phyloP scores from a whole-genome alignment of 2,888 invertebrate species.

The Temnothorax rugatulus region DNA sequence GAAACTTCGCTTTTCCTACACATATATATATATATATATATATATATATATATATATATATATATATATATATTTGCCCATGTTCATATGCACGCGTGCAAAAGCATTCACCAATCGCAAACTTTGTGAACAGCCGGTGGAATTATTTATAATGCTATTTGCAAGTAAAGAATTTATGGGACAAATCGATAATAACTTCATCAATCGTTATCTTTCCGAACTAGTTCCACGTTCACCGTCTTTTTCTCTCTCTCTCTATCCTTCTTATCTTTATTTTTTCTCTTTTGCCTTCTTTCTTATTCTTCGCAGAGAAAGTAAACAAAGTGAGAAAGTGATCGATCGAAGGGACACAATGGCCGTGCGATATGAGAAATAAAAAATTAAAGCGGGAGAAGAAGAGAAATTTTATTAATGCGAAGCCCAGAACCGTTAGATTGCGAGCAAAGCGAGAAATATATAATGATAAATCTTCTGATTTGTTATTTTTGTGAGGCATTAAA shows the following conservation, averaged over 20 bases:
- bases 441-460: neutral
- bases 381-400: neutral
- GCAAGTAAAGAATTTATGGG: neutral
- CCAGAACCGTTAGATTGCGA: neutral
- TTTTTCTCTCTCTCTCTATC: neutral
- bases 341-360: constrained; percentile 16
- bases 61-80: neutral
- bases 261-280: constrained; percentile 5
- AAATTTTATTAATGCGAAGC: constrained; percentile 27
- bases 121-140: neutral
- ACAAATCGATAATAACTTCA: constrained; percentile 16
- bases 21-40: no score
- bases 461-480: constrained; percentile 3
- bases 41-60: no score
- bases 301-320: constrained; percentile 14
- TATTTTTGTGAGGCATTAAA: constrained; percentile 18
- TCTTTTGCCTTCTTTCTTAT: neutral
- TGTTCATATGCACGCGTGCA: neutral
- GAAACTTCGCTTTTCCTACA: neutral
- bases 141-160: constrained; percentile 31
- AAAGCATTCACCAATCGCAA: neutral
- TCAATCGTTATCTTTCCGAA: constrained; percentile 34
- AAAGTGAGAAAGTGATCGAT: constrained; percentile 37
- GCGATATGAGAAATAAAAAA: constrained; percentile 22
- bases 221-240: neutral